Conservation (phyloP, 2,797 vertebrate species). For the Vultur gryphus region DNA sequence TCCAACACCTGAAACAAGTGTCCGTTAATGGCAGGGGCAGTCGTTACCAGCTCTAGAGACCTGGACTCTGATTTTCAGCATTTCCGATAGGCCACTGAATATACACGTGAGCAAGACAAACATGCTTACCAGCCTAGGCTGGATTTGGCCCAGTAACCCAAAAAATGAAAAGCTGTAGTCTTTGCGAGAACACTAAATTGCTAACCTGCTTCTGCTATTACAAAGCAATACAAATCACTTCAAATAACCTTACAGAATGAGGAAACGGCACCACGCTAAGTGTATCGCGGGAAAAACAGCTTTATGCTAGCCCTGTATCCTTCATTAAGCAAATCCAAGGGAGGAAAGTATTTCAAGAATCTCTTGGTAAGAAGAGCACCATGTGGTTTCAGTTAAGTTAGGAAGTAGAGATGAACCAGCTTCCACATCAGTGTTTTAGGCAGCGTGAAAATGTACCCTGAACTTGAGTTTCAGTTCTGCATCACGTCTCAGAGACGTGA, state of each 20-base stretch:
- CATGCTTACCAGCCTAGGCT: neutral
- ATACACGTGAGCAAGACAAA: neutral
- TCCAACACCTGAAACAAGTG: neutral
- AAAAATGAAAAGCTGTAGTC: neutral
- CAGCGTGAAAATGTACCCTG: neutral
- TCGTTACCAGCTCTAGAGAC: neutral
- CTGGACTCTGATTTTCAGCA: neutral
- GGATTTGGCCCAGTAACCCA: neutral
- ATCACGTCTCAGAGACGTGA: rapidly evolving
- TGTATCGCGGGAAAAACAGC: neutral
- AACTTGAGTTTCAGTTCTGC: neutral
- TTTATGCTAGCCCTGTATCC: neutral
- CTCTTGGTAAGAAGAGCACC: neutral
- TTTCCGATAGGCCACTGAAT: neutral
- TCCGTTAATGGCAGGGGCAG: neutral
- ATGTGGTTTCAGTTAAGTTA: neutral
- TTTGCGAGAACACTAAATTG: neutral
- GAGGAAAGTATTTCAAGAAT: neutral
- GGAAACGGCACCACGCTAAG: neutral
- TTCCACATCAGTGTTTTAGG: neutral
- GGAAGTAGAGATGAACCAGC: neutral
- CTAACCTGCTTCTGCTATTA: neutral
- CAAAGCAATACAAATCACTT: neutral
- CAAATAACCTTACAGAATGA: neutral
- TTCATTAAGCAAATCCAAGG: neutral